Percentiles rank a stretch among this genome's conserved stretches.
Evolutionary conservation across 2,113 vertebrate genomes (phyloP).

Genomic region (Aphyosemion australe): DNA sequence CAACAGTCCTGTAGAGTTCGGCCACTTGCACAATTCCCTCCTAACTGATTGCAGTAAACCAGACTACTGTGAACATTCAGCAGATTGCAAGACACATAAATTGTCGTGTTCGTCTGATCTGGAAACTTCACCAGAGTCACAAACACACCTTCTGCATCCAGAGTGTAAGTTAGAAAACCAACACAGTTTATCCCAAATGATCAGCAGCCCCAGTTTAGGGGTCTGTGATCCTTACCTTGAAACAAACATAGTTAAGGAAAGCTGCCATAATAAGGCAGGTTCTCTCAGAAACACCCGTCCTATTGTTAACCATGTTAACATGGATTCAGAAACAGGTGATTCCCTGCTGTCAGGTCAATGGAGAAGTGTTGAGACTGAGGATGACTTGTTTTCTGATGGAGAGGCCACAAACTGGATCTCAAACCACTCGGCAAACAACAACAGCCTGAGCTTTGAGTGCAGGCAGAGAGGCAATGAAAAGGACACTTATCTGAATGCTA

Average conservation of each 20-base stretch:
- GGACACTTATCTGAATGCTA: slow-evolving; percentile 70
- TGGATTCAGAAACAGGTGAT: slow-evolving; percentile 67
- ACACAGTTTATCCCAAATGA: slow-evolving; percentile 72
- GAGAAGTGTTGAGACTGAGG: slow-evolving; percentile 48
- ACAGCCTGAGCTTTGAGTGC: slow-evolving; percentile 76
- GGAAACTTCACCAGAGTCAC: slow-evolving; percentile 52
- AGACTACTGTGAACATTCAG: slow-evolving; percentile 61
- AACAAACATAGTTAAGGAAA: slow-evolving; percentile 49
- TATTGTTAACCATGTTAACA: slow-evolving; percentile 69
- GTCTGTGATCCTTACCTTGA: slow-evolving; percentile 79
- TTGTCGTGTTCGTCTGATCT: slow-evolving; percentile 60
- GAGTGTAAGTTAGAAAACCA: slow-evolving; percentile 77
- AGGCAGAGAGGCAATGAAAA: slow-evolving; percentile 58
- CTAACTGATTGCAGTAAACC: slow-evolving; percentile 51
- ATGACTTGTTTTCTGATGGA: slow-evolving; percentile 60
- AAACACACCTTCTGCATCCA: slow-evolving; percentile 39
- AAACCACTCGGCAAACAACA: slow-evolving; percentile 90
- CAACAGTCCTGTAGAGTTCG: slow-evolving; percentile 41
- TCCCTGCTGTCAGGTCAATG: slow-evolving; percentile 58
- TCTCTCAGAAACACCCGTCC: slow-evolving; percentile 68
- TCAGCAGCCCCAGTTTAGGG: slow-evolving; percentile 75
- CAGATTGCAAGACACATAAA: slow-evolving; percentile 28
- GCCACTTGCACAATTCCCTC: slow-evolving; percentile 54
- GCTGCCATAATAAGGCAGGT: slow-evolving; percentile 64
- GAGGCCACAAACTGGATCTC: slow-evolving; percentile 84